phyloP scores from a whole-genome alignment of 2,888 invertebrate genomes.

The Ophion slaviceki region DNA sequence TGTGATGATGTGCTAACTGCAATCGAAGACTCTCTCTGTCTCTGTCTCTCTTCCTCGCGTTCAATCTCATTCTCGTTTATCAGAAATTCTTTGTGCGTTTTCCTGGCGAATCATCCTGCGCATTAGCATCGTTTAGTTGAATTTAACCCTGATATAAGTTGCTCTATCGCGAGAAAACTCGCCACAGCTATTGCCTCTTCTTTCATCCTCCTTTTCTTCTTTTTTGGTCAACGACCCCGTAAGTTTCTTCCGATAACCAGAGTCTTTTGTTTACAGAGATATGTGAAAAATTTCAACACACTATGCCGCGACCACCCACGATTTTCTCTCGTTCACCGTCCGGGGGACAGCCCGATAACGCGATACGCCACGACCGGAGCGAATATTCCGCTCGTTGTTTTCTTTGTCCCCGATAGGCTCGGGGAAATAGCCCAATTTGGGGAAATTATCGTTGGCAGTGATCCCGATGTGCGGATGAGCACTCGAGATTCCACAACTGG shows the following conservation, averaged over 20 bases:
- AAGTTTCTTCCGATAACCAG: conserved; percentile 39
- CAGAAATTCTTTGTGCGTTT: conserved; percentile 19
- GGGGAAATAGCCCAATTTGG: neutral
- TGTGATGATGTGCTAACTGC: conserved; percentile 69
- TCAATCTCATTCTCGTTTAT: conserved; percentile 16
- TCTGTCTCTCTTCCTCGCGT: conserved; percentile 2
- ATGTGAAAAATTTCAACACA: conserved; percentile 41
- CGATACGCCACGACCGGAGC: neutral
- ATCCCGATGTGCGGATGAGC: neutral
- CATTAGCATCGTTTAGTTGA: conserved; percentile 4
- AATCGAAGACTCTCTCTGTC: conserved; percentile 71
- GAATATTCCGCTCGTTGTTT: conserved; percentile 14
- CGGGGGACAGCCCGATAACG: neutral
- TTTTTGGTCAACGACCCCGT: conserved; percentile 61
- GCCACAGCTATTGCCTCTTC: neutral
- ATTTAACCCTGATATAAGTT: conserved; percentile 32
- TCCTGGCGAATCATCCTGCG: conserved; percentile 24
- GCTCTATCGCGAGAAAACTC: neutral
- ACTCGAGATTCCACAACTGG: neutral
- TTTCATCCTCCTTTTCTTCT: neutral
- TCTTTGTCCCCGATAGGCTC: neutral
- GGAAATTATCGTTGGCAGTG: neutral
- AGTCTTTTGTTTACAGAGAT: conserved; percentile 44
- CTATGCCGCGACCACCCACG: conserved; percentile 29
- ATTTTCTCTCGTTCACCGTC: conserved; percentile 5